Percentiles rank a stretch among this genome's conserved stretches.
Conservation (phyloP, 2,888 invertebrate species). For the Cerastoderma edule region DNA sequence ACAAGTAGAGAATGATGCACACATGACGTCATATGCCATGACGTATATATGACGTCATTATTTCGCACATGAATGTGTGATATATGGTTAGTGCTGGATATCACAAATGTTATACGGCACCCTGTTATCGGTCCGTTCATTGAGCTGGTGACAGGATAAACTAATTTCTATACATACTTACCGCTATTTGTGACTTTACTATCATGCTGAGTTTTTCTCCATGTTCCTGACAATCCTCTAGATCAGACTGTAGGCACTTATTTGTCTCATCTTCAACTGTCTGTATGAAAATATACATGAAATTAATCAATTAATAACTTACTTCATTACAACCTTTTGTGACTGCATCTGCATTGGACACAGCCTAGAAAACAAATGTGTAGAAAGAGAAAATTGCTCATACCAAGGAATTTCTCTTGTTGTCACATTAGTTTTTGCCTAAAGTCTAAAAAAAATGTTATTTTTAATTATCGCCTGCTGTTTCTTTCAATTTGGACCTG, state of each 20-base stretch:
- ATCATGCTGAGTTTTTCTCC: slow-evolving; percentile 61
- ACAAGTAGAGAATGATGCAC: too few species aligned
- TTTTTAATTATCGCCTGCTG: too few species aligned
- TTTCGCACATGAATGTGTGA: too few species aligned
- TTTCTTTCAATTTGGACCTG: too few species aligned
- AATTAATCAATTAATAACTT: not conserved
- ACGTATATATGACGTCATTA: too few species aligned
- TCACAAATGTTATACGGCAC: too few species aligned
- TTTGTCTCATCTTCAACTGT: slow-evolving; percentile 68
- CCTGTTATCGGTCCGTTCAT: too few species aligned
- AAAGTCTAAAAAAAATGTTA: too few species aligned
- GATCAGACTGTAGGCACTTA: slow-evolving; percentile 56
- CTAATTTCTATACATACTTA: slow-evolving; percentile 29
- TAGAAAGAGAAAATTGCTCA: not conserved
- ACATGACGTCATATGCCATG: too few species aligned
- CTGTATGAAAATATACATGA: slow-evolving; percentile 39
- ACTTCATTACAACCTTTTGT: not conserved
- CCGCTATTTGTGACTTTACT: slow-evolving; percentile 70
- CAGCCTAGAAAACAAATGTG: slow-evolving; percentile 3
- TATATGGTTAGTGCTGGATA: too few species aligned
- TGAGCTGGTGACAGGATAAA: too few species aligned
- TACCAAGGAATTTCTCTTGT: not conserved
- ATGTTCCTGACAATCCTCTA: slow-evolving; percentile 71
- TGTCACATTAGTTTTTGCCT: not conserved
- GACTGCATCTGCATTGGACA: not conserved